Evolutionary conservation across 2,888 invertebrate species (phyloP), one percentile per base, ranked within the genome.

Genomic region (Tiliacea citrago): DNA sequence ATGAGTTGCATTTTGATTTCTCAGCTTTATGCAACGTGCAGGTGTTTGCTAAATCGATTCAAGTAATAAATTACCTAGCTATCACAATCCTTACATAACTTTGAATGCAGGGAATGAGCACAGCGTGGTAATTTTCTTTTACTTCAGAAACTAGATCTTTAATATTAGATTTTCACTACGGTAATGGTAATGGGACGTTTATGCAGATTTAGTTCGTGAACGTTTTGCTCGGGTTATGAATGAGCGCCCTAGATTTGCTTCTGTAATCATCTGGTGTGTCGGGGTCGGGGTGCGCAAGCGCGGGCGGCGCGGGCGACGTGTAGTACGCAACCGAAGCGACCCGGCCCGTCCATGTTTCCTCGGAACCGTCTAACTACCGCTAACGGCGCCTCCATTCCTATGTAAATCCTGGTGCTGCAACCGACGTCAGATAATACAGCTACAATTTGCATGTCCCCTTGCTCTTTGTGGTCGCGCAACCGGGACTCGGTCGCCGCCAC

Each of bases 401-500:
- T 96, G 96, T 95, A 94, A 96, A 96, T 96, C 92, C 88, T 88
- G 79, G 79, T 82, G 89, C 89, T 90, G 93, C 93, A 94, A 93
- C 92, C 93, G 92, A 92, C 91, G 91, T 86, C 90, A 91, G 92
- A 94, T 95, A 95, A 94, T 95, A 92, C 91, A 91, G 91, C 86
- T 89, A 84, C 91, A 92, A 96, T 96, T 95, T 95, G 95, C 95
- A 95, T 95, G 93, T 92, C 91, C 92, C 92, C 89, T 90, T 91
- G 92, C 91, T 92, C 93, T 94, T 94, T 95, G 94, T 93, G 90
- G 90, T 85, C 83, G 81, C 88, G 90, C 90, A 92, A 91, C 90
- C 86, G 86, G 86, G 88, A 87, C 83, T 89, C 85, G 79, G 73
- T 83, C 77, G 69, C 80, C 74, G 85, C 81, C 86, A 85, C 84